Evolutionary conservation across 2,888 invertebrate genomes (phyloP).

Genomic region (Onthophagus sagittarius): DNA sequence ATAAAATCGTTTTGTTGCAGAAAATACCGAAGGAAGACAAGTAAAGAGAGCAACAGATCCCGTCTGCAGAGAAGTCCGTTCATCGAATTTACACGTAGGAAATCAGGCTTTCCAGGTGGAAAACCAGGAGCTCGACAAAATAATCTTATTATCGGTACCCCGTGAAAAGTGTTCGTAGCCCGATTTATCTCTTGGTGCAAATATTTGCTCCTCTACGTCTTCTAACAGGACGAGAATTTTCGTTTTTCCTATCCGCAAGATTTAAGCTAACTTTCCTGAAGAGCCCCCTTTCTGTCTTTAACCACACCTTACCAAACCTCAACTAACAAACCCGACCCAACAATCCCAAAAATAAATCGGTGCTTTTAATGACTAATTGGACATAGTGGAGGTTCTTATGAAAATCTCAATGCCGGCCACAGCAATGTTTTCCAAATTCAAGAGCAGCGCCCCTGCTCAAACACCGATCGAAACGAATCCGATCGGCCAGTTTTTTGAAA

Average conservation of each 20-base stretch:
- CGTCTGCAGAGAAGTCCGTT: background rate
- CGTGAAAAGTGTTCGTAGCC: background rate
- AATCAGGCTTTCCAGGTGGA: background rate
- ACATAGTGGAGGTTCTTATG: conserved; percentile 26
- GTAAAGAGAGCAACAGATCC: background rate
- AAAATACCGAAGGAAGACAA: background rate
- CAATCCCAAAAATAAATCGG: background rate
- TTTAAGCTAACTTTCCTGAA: background rate
- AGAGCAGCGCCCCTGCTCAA: conserved; percentile 54
- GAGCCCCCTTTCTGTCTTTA: background rate
- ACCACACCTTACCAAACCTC: background rate
- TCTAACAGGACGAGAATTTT: background rate
- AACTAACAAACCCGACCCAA: background rate
- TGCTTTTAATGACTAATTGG: conserved; percentile 19
- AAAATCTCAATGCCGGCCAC: conserved; percentile 43
- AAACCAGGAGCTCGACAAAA: background rate
- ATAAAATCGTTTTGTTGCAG: background rate
- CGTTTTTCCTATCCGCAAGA: background rate
- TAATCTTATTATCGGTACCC: background rate
- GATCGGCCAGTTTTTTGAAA: conserved; percentile 81
- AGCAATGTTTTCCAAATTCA: conserved; percentile 73
- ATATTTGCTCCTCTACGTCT: background rate
- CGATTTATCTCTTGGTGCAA: conserved; percentile 4
- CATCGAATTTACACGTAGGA: background rate
- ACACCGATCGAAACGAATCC: conserved; percentile 70